These are phyloP conservation scores for Bruchidius siliquastri DNA, from an alignment of 2,888 invertebrate genomes.

Conservation along the genomic window DNA sequence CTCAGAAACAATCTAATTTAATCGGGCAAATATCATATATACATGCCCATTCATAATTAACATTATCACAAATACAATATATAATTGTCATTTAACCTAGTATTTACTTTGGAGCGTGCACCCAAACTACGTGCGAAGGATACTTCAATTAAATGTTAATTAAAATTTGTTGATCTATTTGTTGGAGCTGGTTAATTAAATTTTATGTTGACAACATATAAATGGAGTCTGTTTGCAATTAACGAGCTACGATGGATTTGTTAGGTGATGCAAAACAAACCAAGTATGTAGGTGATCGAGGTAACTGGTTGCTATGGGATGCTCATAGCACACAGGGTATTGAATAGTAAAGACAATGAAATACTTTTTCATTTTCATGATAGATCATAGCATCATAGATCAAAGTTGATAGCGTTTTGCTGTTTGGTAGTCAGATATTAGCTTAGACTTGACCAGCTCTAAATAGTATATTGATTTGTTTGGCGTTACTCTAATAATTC, in stretches of 20 bases:
- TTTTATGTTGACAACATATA: constrained; percentile 26
- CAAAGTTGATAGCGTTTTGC: no score
- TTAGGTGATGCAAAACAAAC: neutral
- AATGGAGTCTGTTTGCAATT: constrained; percentile 9
- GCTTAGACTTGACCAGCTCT: no score
- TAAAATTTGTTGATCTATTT: constrained; percentile 26
- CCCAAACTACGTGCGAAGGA: constrained; percentile 24
- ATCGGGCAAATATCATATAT: constrained; percentile 19
- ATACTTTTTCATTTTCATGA: no score
- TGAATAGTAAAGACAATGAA: no score
- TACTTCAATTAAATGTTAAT: constrained; percentile 27
- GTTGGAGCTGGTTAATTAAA: constrained; percentile 27
- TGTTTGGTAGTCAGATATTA: no score
- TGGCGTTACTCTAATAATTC: no score
- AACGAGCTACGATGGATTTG: neutral
- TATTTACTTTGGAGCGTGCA: constrained; percentile 23
- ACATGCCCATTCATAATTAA: constrained; percentile 19
- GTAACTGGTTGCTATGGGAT: no score
- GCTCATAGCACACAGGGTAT: no score
- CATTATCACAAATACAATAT: constrained; percentile 23
- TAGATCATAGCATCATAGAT: no score
- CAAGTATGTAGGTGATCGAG: no score
- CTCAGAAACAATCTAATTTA: constrained; percentile 14
- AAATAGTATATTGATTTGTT: no score
- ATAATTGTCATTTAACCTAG: constrained; percentile 26